Evolutionary conservation across 2,888 invertebrate genomes (phyloP).

Genomic region (Oconnorella tubifera): DNA sequence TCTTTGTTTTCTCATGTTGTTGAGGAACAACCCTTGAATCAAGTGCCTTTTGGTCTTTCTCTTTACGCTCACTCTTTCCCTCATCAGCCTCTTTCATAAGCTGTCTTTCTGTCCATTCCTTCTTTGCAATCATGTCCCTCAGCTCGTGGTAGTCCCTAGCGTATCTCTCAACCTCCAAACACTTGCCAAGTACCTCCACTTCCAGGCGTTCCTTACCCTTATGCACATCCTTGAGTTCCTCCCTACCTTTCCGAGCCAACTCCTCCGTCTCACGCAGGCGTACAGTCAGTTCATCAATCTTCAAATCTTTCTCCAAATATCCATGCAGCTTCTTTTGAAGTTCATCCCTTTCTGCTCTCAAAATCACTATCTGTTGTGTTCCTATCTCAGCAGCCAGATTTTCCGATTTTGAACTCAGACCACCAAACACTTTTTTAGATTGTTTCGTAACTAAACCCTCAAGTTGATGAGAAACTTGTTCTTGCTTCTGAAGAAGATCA

Average conservation of each 20-base stretch:
- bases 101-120: conserved; percentile 23
- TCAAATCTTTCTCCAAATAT: conserved; percentile 13
- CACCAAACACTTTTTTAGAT: conserved; percentile 13
- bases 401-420: background rate
- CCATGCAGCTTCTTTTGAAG: conserved; percentile 20
- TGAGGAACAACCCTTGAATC: background rate
- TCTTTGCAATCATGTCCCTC: conserved; percentile 22
- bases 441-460: conserved; percentile 12
- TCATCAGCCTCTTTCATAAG: conserved; percentile 5
- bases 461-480: conserved; percentile 17
- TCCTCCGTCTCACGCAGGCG: conserved; percentile 9
- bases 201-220: conserved; percentile 29
- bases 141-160: conserved; percentile 24
- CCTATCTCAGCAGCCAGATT: conserved; percentile 11
- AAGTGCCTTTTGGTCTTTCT: background rate
- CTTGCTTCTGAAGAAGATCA: conserved; percentile 21
- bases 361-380: conserved; percentile 19
- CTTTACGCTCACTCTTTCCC: background rate
- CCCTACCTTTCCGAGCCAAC: conserved; percentile 16
- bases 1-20: background rate
- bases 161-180: conserved; percentile 23
- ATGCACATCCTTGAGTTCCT: conserved; percentile 6
- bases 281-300: conserved; percentile 6
- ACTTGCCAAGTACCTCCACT: conserved; percentile 25
- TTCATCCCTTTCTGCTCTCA: conserved; percentile 27